A percentile compares a stretch with the other conserved stretches of the same genome.
phyloP scores from a whole-genome alignment of 2,113 vertebrate species.

The Ochotona princeps region DNA sequence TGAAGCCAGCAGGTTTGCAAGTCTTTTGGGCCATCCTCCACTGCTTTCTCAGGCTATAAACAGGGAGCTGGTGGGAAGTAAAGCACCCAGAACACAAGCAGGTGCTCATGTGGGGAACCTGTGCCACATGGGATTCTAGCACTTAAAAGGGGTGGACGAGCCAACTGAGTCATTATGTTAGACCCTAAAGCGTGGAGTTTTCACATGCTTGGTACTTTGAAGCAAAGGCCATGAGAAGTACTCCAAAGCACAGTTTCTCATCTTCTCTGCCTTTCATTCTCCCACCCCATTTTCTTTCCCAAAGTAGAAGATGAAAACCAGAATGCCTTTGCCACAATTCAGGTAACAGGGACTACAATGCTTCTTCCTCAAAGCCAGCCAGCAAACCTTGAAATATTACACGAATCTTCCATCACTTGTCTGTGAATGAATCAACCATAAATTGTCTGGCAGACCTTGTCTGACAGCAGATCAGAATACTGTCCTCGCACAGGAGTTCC shows the following conservation, averaged over 20 bases:
- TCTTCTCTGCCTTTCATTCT: not conserved
- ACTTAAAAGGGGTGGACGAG: no score
- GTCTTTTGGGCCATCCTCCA: no score
- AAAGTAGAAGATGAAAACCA: not conserved
- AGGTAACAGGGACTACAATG: not conserved
- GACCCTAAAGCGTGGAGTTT: not conserved
- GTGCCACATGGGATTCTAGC: no score
- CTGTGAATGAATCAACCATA: not conserved
- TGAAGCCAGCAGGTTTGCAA: no score
- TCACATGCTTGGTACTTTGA: not conserved
- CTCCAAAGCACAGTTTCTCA: not conserved
- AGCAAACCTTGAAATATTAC: not conserved
- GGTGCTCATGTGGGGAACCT: no score
- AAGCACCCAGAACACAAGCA: no score
- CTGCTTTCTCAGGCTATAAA: no score
- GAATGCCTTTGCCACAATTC: no score
- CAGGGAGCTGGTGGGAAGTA: no score
- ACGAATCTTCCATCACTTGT: not conserved
- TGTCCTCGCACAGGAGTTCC: not conserved
- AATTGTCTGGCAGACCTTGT: not conserved
- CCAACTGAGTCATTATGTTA: no score
- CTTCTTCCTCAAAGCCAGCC: not conserved
- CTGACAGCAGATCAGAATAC: not conserved
- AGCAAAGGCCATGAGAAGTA: not conserved
- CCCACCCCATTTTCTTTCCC: accelerated